phyloP scores from a whole-genome alignment of 2,888 invertebrate genomes.

The Orthosia cruda region DNA sequence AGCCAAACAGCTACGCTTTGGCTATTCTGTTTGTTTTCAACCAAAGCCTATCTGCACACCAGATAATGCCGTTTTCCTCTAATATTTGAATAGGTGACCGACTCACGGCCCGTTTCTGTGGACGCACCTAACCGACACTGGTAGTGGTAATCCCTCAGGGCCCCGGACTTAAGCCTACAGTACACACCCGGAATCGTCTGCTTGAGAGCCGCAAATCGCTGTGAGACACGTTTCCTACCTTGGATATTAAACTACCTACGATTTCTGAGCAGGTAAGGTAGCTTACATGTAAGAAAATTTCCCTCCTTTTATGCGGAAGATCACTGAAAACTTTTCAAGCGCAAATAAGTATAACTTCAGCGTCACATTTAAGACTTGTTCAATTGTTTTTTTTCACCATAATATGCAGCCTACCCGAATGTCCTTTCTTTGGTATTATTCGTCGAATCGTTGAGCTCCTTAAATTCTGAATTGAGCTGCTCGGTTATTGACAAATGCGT shows the following conservation, averaged over 20 bases:
- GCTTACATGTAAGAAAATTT: background rate
- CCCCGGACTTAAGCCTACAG: conserved; percentile 21
- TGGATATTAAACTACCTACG: background rate
- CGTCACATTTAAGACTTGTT: too few relatives aligned
- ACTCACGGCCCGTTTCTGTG: conserved; percentile 12
- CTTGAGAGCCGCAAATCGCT: conserved; percentile 31
- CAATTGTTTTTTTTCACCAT: too few relatives aligned
- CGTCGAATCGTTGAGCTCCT: too few relatives aligned
- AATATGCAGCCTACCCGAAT: too few relatives aligned
- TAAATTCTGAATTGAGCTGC: too few relatives aligned
- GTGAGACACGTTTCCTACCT: conserved; percentile 2
- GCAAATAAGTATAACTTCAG: too few relatives aligned
- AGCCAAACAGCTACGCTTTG: background rate
- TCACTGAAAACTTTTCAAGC: too few relatives aligned
- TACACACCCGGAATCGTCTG: conserved; percentile 13
- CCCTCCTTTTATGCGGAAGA: background rate
- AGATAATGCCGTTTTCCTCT: conserved; percentile 13
- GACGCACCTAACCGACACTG: background rate
- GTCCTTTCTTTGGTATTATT: too few relatives aligned
- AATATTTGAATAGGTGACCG: conserved; percentile 34
- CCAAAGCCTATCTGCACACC: conserved; percentile 17
- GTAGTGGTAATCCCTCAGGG: conserved; percentile 44
- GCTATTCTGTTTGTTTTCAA: conserved; percentile 7
- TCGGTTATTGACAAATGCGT: too few relatives aligned
- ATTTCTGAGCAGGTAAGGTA: background rate